Evolutionary conservation across 2,797 vertebrate species (phyloP), one percentile per base, ranked within the genome.

Genomic region (Tapirus indicus): DNA sequence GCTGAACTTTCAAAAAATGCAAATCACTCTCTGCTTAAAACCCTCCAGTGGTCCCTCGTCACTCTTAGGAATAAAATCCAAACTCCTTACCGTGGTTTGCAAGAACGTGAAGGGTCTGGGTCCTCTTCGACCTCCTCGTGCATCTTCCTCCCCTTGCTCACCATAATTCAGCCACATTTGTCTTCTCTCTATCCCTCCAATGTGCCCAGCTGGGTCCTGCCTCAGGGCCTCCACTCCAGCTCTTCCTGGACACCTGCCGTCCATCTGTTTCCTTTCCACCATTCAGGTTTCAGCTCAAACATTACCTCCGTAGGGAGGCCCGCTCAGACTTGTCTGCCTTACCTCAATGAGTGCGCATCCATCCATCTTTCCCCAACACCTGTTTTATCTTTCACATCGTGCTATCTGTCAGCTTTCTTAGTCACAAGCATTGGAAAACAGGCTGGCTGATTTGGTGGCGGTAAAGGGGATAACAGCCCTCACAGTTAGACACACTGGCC

Each of bases 141-240:
- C 9, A 1, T 6, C n/a, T 32, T 41, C 10, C 4, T 12, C 29
- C 27, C n/a, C 14, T 8, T 21, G 49, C 35, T 35, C 1, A n/a
- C 58, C 29, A 3, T 64, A 27, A 29, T n/a, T 47, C 64, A 1
- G 44, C n/a, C 41, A 23, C 21, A 3, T 11, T 64, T 35, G 35
- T 64, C 25, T n/a, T 49, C 21, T 29, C 27, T 64, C 16, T 56
- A 35, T 54, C 49, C 44, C 14, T 44, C 77, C 29, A 16, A 7
- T 14, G 2, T 25, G 6, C 47, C 38, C 16, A 7, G 20, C 25
- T 6, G 20, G 25, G 9, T 41, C 41, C 62, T 20, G 0, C 47
- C 80, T n/a, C 20, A 52, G 44, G 44, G 29, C n/a, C n/a, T 74
- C 41, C 38, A 68, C 25, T 52, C 64, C 8, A 14, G 18, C 54